Base-by-base conservation (phyloP, 2,113 vertebrate species). In the Podilymbus podiceps region DNA sequence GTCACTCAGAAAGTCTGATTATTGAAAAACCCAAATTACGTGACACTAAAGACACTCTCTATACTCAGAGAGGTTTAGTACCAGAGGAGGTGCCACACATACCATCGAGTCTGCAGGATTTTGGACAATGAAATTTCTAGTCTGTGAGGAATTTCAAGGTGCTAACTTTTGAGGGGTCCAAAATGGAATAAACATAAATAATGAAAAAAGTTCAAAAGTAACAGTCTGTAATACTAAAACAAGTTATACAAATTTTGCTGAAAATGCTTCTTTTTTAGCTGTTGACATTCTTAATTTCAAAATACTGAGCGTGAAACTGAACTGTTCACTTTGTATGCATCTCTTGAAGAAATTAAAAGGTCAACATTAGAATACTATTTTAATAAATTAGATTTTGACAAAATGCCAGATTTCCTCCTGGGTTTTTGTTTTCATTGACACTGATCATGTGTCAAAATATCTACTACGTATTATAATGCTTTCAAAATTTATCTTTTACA, bases 341-440 rank as follows among this genome's bases (percentile, higher is more conserved):
- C 30, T 66, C 59, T 3, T 81, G 60, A 89, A 85, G 56, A 94
- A 93, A 94, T 80, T 46, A 67, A 77, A 97, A 93, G 76, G 84
- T 91, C 89, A 87, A 28, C 11, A 71, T 67, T 49, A 78, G 64
- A 81, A 94, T 47, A 38, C 13, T 59, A 81, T 85, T 91, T 94
- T 85, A 93, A 95, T 78, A 78, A 81, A 50, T 69, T 35, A 59
- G 12, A 81, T 62, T 87, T 91, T 87, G 87, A 71, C 24, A 93
- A 89, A 93, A 93, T 67, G 72, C 68, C 79, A 79, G 1, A 76
- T 73, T 88, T 56, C 19, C 77, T 58, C 30, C 21, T 35, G 49
- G 76, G 88, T 16, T 79, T 88, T 89, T 93, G 11, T 82, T 62
- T 66, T 80, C 72, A 62, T 66, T 73, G 67, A 89, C 55, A 46